phyloP scores from a whole-genome alignment of 1,140 invertebrate genomes.

The Grapholita molesta region DNA sequence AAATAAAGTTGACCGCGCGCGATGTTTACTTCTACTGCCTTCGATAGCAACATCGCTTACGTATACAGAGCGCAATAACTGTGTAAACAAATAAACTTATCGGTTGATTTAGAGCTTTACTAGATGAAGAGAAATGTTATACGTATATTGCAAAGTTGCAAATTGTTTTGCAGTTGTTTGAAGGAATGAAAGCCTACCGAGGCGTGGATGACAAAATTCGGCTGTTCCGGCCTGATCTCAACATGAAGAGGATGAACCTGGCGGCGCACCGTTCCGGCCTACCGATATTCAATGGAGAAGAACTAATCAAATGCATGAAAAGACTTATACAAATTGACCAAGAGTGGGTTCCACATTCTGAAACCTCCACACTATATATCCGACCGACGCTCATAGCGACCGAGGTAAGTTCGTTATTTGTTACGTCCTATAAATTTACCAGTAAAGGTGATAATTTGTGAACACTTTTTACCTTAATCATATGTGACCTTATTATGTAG shows the following conservation, averaged over 20 bases:
- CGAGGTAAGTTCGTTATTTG: slow-evolving; percentile 87
- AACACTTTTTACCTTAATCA: too few species aligned
- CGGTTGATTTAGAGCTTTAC: neutral
- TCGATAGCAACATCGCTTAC: neutral
- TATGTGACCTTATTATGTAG: too few species aligned
- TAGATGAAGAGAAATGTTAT: neutral
- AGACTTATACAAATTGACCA: slow-evolving; percentile 94
- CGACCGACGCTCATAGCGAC: slow-evolving; percentile 98
- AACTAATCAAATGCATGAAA: slow-evolving; percentile 93
- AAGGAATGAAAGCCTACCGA: slow-evolving; percentile 98
- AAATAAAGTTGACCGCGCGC: neutral
- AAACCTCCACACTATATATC: slow-evolving; percentile 95
- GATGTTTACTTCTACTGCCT: slow-evolving; percentile 1
- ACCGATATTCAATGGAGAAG: slow-evolving; percentile 93
- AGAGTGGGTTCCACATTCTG: slow-evolving; percentile 97
- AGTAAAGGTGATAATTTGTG: neutral
- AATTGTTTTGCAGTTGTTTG: slow-evolving; percentile 89
- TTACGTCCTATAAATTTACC: neutral
- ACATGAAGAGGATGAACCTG: slow-evolving; percentile 95
- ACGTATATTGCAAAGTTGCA: neutral
- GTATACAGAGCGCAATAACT: neutral
- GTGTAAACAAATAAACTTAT: neutral
- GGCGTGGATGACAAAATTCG: slow-evolving; percentile 96
- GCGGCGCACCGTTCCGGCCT: slow-evolving; percentile 92
- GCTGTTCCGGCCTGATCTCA: slow-evolving; percentile 96